Conservation (phyloP, 2,113 vertebrate species). For the Pithys albifrons region DNA sequence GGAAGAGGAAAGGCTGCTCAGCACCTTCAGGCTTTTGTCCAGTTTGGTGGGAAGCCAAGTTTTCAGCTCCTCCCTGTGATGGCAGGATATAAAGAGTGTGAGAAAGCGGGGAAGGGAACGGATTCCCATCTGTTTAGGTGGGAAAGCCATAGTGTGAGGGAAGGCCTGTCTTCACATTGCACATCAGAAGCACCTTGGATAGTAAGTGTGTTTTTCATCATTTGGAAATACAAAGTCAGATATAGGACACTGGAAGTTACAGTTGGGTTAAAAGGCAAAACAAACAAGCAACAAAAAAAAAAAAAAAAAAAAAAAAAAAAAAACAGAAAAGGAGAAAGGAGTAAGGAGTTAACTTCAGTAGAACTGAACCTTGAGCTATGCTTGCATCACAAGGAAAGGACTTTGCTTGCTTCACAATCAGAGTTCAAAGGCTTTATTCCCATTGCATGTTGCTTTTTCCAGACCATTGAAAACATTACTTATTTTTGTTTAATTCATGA, state of each 20-base stretch:
- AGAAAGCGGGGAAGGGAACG: constrained; percentile 14
- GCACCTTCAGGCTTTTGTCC: constrained; percentile 30
- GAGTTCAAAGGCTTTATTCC: constrained; percentile 1
- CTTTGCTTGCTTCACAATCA: background rate
- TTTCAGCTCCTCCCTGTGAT: constrained; percentile 30
- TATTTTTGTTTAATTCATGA: constrained; percentile 11
- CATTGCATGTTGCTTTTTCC: background rate
- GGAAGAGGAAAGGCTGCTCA: background rate
- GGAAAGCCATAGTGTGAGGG: background rate
- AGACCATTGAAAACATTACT: background rate
- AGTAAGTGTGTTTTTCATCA: background rate
- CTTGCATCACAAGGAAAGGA: background rate
- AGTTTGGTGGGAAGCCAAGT: constrained; percentile 42
- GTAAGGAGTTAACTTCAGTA: background rate
- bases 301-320: background rate
- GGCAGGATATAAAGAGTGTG: constrained; percentile 45
- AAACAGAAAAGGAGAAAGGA: background rate
- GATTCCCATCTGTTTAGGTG: constrained; percentile 46
- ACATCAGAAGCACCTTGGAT: background rate
- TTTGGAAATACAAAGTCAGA: background rate
- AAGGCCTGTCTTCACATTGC: background rate
- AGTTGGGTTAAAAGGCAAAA: background rate
- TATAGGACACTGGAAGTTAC: background rate
- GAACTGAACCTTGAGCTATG: background rate
- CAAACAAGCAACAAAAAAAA: background rate